Percentiles rank a stretch among this genome's conserved stretches.
These are phyloP conservation scores for Anthoptus insignis DNA, from an alignment of 2,888 invertebrate species.

Conservation along the genomic window DNA sequence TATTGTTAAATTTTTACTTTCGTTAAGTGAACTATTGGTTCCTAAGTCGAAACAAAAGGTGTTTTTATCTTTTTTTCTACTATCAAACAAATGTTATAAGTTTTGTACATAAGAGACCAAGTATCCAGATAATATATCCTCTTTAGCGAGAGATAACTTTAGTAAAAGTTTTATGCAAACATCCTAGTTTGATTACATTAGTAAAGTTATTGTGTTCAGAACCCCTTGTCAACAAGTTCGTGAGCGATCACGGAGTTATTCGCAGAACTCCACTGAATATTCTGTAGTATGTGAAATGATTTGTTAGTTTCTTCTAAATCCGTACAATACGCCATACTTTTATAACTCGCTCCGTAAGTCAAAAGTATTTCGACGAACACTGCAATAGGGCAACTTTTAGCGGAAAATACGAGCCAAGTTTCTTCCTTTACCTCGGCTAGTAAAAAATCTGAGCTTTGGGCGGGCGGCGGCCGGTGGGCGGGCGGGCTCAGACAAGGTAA, in stretches of 20 bases:
- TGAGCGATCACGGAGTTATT: slow-evolving; percentile 22
- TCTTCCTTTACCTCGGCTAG: slow-evolving; percentile 73
- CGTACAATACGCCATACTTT: slow-evolving; percentile 71
- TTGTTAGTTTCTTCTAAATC: slow-evolving; percentile 64
- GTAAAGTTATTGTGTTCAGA: neutral
- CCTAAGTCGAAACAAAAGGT: no score
- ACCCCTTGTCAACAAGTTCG: slow-evolving; percentile 5
- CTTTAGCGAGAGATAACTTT: neutral
- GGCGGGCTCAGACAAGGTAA: slow-evolving; percentile 77
- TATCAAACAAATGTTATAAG: no score
- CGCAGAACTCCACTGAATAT: slow-evolving; percentile 28
- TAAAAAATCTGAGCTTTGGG: slow-evolving; percentile 69
- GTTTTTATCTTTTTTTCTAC: no score
- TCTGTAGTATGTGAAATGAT: slow-evolving; percentile 60
- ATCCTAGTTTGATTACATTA: neutral
- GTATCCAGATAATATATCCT: no score
- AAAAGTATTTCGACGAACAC: slow-evolving; percentile 78
- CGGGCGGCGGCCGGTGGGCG: slow-evolving; percentile 65
- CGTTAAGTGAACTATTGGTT: no score
- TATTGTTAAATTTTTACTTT: no score
- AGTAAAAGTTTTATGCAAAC: neutral
- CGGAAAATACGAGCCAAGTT: slow-evolving; percentile 83
- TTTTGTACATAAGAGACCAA: no score
- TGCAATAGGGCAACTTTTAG: slow-evolving; percentile 78
- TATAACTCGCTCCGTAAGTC: slow-evolving; percentile 78